phyloP scores from a whole-genome alignment of 1,140 invertebrate genomes.

The Gryon sp. region DNA sequence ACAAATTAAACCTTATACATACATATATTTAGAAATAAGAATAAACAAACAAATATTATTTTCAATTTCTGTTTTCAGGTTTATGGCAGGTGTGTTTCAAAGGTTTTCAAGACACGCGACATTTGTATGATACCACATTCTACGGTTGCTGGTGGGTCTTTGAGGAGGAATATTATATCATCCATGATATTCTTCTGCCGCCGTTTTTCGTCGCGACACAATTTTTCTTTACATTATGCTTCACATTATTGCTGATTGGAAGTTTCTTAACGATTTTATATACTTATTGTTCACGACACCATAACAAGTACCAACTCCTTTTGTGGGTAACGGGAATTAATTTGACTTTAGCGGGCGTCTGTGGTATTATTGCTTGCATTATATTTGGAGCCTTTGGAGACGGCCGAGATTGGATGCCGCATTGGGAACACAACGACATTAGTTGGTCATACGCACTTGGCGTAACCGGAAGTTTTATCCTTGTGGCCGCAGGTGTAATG shows the following conservation, averaged over 20 bases:
- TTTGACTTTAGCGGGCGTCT: slow-evolving; percentile 86
- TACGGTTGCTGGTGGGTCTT: slow-evolving; percentile 95
- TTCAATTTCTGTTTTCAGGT: slow-evolving; percentile 81
- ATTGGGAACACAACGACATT: slow-evolving; percentile 97
- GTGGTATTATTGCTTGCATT: slow-evolving; percentile 87
- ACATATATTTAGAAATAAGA: too few species aligned
- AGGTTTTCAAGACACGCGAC: slow-evolving; percentile 88
- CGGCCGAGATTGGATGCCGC: slow-evolving; percentile 96
- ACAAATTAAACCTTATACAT: too few species aligned
- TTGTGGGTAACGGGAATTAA: slow-evolving; percentile 86
- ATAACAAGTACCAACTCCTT: slow-evolving; percentile 87
- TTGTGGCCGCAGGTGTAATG: slow-evolving; percentile 87
- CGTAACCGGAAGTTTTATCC: slow-evolving; percentile 86
- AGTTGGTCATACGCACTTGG: slow-evolving; percentile 96
- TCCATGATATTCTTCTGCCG: slow-evolving; percentile 89
- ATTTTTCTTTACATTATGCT: slow-evolving; percentile 93
- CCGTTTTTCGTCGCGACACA: slow-evolving; percentile 96
- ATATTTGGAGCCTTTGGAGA: slow-evolving; percentile 94
- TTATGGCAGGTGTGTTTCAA: slow-evolving; percentile 96
- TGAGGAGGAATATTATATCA: slow-evolving; percentile 95
- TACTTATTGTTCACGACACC: slow-evolving; percentile 87
- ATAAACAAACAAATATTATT: too few species aligned
- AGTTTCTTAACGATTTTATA: slow-evolving; percentile 86
- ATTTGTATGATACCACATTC: slow-evolving; percentile 89
- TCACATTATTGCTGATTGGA: slow-evolving; percentile 88